These are phyloP conservation scores for Halichondria panicea DNA, from an alignment of 37 sponge, comb jelly and placozoan species.

Conservation along the genomic window DNA sequence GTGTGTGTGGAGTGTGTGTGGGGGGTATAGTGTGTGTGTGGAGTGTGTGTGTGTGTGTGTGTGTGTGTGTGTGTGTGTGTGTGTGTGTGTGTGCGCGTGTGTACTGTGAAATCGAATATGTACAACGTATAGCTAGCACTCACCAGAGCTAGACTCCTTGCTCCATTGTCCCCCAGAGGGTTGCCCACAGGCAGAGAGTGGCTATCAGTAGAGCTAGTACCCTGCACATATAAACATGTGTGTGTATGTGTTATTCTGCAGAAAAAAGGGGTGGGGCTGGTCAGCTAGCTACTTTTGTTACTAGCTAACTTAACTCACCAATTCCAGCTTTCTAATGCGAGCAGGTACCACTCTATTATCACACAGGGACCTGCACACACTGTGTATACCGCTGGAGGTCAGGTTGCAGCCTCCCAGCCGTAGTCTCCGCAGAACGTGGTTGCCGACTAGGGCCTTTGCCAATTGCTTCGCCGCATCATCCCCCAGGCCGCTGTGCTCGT, in stretches of 20 bases:
- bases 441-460: conserved; percentile 33
- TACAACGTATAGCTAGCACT: too few relatives aligned
- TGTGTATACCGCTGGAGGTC: conserved; percentile 20
- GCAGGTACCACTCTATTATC: conserved; percentile 12
- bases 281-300: neutral
- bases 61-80: too few relatives aligned
- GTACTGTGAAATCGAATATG: too few relatives aligned
- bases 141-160: conserved; percentile 51
- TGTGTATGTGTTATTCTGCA: neutral
- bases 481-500: conserved; percentile 24
- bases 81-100: too few relatives aligned
- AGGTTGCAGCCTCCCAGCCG: conserved; percentile 53
- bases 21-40: too few relatives aligned
- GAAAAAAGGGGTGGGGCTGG: neutral
- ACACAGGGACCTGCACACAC: conserved; percentile 17
- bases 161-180: conserved; percentile 65
- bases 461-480: conserved; percentile 29
- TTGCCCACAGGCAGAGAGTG: conserved; percentile 41
- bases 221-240: conserved; percentile 14
- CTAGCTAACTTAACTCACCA: conserved; percentile 30
- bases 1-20: too few relatives aligned
- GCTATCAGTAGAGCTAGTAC: conserved; percentile 13
- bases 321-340: conserved; percentile 36
- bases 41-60: too few relatives aligned
- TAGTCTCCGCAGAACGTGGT: conserved; percentile 23